A percentile compares a stretch with the other conserved stretches of the same genome.
Evolutionary conservation across 2,797 vertebrate genomes (phyloP).

Genomic region (Cichlasoma orientale): DNA sequence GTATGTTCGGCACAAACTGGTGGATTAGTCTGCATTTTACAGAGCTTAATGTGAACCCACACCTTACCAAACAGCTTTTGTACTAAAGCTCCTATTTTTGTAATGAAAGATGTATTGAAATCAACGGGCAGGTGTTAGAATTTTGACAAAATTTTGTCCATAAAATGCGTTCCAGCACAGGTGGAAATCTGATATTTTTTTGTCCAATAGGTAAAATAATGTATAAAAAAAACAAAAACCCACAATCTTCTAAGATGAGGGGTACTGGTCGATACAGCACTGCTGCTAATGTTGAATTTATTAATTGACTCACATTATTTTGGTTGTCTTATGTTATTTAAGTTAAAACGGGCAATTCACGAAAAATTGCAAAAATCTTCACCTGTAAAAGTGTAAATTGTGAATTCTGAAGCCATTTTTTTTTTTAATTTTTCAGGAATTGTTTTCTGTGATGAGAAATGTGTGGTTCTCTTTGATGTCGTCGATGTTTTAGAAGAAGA

Average conservation of each 20-base stretch:
- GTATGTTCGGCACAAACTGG: slow-evolving; percentile 26
- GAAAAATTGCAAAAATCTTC: slow-evolving; percentile 45
- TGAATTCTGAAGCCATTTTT: slow-evolving; percentile 68
- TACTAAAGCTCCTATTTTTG: slow-evolving; percentile 81
- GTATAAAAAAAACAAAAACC: slow-evolving; percentile 35
- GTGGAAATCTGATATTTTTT: slow-evolving; percentile 52
- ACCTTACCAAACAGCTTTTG: slow-evolving; percentile 69
- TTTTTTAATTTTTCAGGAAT: slow-evolving; percentile 46
- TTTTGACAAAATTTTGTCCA: slow-evolving; percentile 39
- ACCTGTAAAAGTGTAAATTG: slow-evolving; percentile 71
- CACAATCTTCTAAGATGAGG: slow-evolving; percentile 38
- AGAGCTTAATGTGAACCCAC: slow-evolving; percentile 52
- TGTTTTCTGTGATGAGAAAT: slow-evolving; percentile 52
- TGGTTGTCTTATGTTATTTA: slow-evolving; percentile 76
- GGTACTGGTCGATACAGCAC: slow-evolving; percentile 51
- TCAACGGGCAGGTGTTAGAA: slow-evolving; percentile 38
- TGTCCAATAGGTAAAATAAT: slow-evolving; percentile 41
- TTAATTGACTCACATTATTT: slow-evolving; percentile 50
- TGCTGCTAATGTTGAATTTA: slow-evolving; percentile 62
- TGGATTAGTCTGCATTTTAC: slow-evolving; percentile 48
- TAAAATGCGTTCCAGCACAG: slow-evolving; percentile 33
- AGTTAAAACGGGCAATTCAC: slow-evolving; percentile 48
- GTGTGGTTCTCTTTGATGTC: slow-evolving; percentile 61
- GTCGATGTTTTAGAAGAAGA: slow-evolving; percentile 50
- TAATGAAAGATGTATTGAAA: slow-evolving; percentile 52